phyloP scores from a whole-genome alignment of 2,113 vertebrate genomes.

The Corythoichthys haematopterus region DNA sequence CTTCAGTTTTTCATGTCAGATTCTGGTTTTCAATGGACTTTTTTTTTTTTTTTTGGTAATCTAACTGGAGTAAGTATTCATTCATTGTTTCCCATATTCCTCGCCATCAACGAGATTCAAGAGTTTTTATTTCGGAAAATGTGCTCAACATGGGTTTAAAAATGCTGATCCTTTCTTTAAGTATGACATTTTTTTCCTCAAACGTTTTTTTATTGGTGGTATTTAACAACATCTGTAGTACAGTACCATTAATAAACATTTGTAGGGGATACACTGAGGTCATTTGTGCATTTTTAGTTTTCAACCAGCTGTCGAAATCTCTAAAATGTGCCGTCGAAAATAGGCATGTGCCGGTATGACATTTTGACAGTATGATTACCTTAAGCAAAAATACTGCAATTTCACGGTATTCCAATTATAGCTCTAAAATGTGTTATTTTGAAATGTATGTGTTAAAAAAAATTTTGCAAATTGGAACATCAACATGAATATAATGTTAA shows the following conservation, averaged over 20 bases:
- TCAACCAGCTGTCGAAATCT: not conserved
- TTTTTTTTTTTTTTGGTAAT: not conserved
- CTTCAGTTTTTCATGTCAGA: not conserved
- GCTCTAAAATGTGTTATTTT: too few relatives aligned
- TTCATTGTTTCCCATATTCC: not conserved
- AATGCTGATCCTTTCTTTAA: not conserved
- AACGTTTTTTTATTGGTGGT: not conserved
- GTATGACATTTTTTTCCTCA: too few relatives aligned
- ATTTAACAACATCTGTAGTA: not conserved
- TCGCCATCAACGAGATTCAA: conserved; percentile 3
- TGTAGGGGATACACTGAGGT: not conserved
- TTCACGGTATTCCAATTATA: too few relatives aligned
- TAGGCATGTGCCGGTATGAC: too few relatives aligned
- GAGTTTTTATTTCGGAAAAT: not conserved
- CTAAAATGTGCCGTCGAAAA: not conserved
- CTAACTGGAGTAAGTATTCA: too few relatives aligned
- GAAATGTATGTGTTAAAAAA: too few relatives aligned
- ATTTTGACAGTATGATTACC: too few relatives aligned
- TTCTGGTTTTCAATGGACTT: not conserved
- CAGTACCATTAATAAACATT: not conserved
- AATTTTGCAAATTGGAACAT: too few relatives aligned
- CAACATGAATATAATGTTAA: too few relatives aligned
- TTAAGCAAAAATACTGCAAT: too few relatives aligned
- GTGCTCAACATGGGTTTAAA: not conserved
- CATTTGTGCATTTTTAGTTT: not conserved